Percentiles rank a stretch among this genome's conserved stretches.
These are phyloP conservation scores for Xyrichtys novacula DNA, from an alignment of 2,797 vertebrate species.

Conservation along the genomic window DNA sequence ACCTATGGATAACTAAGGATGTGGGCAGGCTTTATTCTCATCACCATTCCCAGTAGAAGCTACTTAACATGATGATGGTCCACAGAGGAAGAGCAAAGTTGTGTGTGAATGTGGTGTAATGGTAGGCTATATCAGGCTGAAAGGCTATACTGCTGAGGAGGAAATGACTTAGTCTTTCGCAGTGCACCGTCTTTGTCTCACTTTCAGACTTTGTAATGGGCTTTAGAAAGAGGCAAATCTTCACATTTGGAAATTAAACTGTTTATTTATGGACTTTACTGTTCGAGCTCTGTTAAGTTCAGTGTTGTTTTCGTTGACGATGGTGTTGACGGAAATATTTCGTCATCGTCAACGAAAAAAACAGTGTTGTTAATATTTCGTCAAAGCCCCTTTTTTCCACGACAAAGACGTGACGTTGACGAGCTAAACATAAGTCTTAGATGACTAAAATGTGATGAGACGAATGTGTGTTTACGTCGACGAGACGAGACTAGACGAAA, in stretches of 20 bases:
- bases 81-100: constrained; percentile 1
- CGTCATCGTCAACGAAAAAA: too few relatives aligned
- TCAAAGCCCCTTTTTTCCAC: too few relatives aligned
- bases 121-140: background rate
- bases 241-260: background rate
- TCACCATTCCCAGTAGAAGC: constrained; percentile 5
- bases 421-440: too few relatives aligned
- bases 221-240: background rate
- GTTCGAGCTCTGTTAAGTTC: constrained; percentile 7
- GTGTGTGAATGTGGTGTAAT: background rate
- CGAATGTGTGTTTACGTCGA: too few relatives aligned
- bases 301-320: too few relatives aligned
- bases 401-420: too few relatives aligned
- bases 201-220: background rate
- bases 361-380: too few relatives aligned
- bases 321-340: too few relatives aligned
- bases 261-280: background rate
- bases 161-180: background rate
- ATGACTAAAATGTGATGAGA: too few relatives aligned
- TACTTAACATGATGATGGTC: constrained; percentile 16
- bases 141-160: background rate
- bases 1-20: constrained; percentile 16
- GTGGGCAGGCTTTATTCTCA: constrained; percentile 6
- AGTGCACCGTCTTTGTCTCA: background rate
- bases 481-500: too few relatives aligned